phyloP scores from a whole-genome alignment of 1,140 invertebrate genomes.

The Streblospio benedicti region DNA sequence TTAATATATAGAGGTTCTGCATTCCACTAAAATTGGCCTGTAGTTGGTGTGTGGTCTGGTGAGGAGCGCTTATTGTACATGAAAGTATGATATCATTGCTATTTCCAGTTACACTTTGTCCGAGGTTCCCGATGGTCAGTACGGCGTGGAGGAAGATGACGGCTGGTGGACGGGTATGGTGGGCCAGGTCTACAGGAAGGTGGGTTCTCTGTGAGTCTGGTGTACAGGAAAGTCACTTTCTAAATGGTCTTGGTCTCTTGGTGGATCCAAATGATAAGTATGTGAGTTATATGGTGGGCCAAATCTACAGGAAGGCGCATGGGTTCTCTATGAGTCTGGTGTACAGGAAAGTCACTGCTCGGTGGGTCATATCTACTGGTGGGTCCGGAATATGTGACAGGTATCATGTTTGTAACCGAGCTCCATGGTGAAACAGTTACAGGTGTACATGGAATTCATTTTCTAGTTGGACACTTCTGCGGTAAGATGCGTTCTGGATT shows the following conservation, averaged over 20 bases:
- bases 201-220: background rate
- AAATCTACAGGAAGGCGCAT: background rate
- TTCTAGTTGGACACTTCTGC: too few relatives aligned
- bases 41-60: too few relatives aligned
- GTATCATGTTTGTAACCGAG: too few relatives aligned
- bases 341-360: background rate
- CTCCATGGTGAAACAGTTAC: too few relatives aligned
- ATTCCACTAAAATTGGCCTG: too few relatives aligned
- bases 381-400: too few relatives aligned
- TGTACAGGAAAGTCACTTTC: background rate
- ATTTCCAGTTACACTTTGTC: background rate
- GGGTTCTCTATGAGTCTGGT: background rate
- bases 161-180: background rate
- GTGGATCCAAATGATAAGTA: background rate
- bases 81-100: too few relatives aligned
- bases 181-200: background rate
- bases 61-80: too few relatives aligned
- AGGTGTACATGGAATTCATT: too few relatives aligned
- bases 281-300: background rate
- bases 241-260: background rate
- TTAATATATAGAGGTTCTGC: too few relatives aligned
- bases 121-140: background rate
- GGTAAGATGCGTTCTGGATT: too few relatives aligned
- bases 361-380: background rate
- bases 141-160: background rate